These are phyloP conservation scores for Lomographa bimaculata DNA, from an alignment of 2,888 invertebrate species.

Conservation along the genomic window DNA sequence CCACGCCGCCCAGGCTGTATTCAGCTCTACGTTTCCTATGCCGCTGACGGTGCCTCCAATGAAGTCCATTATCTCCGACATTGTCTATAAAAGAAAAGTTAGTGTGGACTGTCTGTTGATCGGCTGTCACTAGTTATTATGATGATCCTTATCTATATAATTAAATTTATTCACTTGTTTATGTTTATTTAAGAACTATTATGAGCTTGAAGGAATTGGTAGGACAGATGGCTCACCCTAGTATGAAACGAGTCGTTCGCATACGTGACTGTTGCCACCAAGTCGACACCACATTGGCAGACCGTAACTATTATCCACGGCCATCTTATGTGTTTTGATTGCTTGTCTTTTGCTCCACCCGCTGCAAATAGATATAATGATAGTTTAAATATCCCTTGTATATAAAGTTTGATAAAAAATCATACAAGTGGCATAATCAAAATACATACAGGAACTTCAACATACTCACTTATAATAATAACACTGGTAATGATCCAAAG, in stretches of 20 bases:
- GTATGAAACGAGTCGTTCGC: slow-evolving; percentile 67
- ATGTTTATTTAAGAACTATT: too few species aligned
- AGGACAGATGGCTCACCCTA: slow-evolving; percentile 52
- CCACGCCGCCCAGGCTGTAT: slow-evolving; percentile 63
- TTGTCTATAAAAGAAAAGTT: slow-evolving; percentile 55
- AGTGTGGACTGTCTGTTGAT: too few species aligned
- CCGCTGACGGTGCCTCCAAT: slow-evolving; percentile 58
- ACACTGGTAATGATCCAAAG: slow-evolving; percentile 58
- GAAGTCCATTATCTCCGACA: slow-evolving; percentile 56
- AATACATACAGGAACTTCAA: too few species aligned
- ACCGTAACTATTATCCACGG: slow-evolving; percentile 62
- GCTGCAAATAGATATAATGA: slow-evolving; percentile 47
- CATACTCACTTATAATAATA: slow-evolving; percentile 60
- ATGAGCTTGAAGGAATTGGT: too few species aligned
- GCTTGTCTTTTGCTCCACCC: slow-evolving; percentile 51
- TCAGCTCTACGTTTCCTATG: slow-evolving; percentile 42
- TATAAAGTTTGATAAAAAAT: too few species aligned
- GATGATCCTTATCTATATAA: too few species aligned
- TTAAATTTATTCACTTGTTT: too few species aligned
- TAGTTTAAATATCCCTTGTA: too few species aligned
- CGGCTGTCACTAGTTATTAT: too few species aligned
- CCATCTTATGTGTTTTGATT: slow-evolving; percentile 55
- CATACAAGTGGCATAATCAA: too few species aligned
- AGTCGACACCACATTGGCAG: slow-evolving; percentile 46
- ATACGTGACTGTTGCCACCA: slow-evolving; percentile 58